A percentile compares a stretch with the other conserved stretches of the same genome.
These are phyloP conservation scores for Eumacrocentrus americanus DNA, from an alignment of 2,888 invertebrate species.

Conservation along the genomic window DNA sequence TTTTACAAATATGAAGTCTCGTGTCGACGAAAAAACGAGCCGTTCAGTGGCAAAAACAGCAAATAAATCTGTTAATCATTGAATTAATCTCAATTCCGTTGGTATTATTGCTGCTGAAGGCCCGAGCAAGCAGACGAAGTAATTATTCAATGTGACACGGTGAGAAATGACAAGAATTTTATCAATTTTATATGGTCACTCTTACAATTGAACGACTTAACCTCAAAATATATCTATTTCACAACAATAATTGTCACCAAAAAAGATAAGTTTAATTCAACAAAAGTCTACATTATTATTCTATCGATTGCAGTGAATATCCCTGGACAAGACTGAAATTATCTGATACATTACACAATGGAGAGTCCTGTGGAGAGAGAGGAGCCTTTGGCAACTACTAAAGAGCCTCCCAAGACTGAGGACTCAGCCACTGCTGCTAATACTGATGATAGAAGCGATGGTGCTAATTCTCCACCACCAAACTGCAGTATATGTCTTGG, in stretches of 20 bases:
- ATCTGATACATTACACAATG: constrained; percentile 34
- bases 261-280: not conserved
- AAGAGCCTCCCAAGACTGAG: constrained; percentile 52
- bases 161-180: no score
- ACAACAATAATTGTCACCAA: not conserved
- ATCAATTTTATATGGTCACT: no score
- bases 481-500: constrained; percentile 94
- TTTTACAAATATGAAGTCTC: no score
- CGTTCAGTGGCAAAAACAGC: no score
- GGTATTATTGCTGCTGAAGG: no score
- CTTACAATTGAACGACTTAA: not conserved
- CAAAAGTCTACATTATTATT: not conserved
- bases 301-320: not conserved
- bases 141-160: no score
- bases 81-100: no score
- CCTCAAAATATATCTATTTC: not conserved
- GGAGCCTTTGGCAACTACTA: constrained; percentile 31
- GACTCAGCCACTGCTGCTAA: constrained; percentile 57
- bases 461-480: constrained; percentile 74
- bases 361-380: constrained; percentile 41
- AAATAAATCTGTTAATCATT: no score
- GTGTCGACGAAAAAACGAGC: no score
- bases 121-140: no score
- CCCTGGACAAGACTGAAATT: not conserved
- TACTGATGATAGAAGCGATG: constrained; percentile 65